Percentiles rank a stretch among this genome's conserved stretches.
phyloP scores from a whole-genome alignment of 2,113 vertebrate species.

The Chionis minor region DNA sequence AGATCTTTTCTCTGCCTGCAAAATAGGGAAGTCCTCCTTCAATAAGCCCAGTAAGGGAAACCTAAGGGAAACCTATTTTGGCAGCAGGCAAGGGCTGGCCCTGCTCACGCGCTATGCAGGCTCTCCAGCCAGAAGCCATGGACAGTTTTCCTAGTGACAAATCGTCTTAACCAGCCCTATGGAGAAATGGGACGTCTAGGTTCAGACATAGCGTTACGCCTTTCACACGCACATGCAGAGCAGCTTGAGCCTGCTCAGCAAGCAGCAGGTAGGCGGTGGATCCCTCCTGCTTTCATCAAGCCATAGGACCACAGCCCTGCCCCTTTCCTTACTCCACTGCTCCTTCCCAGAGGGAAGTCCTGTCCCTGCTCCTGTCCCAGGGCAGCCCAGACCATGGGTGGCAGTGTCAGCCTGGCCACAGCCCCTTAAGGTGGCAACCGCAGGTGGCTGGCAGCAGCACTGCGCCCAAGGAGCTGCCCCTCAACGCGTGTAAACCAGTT shows the following conservation, averaged over 20 bases:
- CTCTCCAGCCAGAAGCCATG: neutral
- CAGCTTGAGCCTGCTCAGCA: neutral
- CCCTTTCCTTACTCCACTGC: neutral
- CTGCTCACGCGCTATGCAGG: neutral
- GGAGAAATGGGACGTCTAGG: neutral
- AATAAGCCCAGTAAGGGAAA: neutral
- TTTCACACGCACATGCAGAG: neutral
- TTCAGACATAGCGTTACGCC: neutral
- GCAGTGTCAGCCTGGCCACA: neutral
- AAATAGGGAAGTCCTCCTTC: neutral
- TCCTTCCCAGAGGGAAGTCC: neutral
- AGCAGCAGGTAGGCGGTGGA: neutral
- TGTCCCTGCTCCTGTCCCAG: neutral
- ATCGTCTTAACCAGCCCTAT: neutral
- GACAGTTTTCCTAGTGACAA: neutral
- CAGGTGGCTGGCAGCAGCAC: neutral
- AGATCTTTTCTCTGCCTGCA: neutral
- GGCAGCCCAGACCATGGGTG: accelerated
- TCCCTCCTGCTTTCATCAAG: neutral
- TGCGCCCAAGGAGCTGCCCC: neutral
- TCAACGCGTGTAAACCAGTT: neutral
- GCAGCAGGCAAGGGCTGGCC: neutral
- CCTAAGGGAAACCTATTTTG: neutral
- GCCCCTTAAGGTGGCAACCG: neutral
- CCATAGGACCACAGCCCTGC: neutral